phyloP scores from a whole-genome alignment of 2,797 vertebrate genomes.

The Kryptopterus vitreolus region DNA sequence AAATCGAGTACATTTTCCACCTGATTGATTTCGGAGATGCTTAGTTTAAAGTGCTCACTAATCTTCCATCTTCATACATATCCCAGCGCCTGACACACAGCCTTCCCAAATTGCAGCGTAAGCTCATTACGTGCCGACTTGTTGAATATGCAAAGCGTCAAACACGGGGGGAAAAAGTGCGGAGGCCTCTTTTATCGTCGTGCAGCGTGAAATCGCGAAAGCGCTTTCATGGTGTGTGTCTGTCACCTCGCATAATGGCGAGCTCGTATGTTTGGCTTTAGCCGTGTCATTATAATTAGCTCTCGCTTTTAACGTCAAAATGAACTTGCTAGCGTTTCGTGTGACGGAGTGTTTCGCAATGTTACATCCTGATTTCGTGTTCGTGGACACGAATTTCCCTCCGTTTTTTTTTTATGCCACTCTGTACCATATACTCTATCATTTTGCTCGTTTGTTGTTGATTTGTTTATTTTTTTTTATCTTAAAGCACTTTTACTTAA shows the following conservation, averaged over 20 bases:
- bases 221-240: constrained; percentile 9
- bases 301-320: background rate
- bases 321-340: no score
- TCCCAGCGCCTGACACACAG: constrained; percentile 11
- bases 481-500: background rate
- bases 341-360: no score
- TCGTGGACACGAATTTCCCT: no score
- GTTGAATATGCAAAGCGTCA: constrained; percentile 25
- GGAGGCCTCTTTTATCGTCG: background rate
- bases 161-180: background rate
- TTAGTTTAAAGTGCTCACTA: background rate
- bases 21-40: constrained; percentile 29
- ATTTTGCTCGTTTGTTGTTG: no score
- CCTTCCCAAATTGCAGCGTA: background rate
- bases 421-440: no score
- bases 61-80: background rate
- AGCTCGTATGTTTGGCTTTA: background rate
- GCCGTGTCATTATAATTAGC: background rate
- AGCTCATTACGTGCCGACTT: constrained; percentile 15
- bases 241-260: background rate
- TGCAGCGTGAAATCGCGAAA: background rate
- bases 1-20: background rate
- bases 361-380: no score
- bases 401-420: no score
- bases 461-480: background rate